Conservation (phyloP, 2,113 vertebrate species). For the Syrmaticus mikado region DNA sequence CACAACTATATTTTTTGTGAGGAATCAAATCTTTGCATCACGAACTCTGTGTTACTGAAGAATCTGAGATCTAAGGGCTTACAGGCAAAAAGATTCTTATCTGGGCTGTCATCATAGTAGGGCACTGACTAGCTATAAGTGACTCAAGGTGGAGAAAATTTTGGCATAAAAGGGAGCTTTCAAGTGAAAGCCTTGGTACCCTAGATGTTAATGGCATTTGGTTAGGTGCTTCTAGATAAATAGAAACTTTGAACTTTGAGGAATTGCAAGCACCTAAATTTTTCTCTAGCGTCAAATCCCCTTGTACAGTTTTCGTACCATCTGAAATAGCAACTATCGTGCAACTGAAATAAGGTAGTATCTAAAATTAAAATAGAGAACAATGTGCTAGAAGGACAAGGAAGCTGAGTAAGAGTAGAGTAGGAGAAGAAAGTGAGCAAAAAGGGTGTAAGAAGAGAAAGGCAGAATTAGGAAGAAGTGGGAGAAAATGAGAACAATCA, state of each 20-base stretch:
- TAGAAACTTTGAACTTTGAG: not conserved
- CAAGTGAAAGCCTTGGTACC: not conserved
- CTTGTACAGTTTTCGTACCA: not conserved
- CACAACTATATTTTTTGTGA: not conserved
- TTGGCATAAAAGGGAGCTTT: not conserved
- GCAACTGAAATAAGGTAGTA: not conserved
- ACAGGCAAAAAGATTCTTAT: not conserved
- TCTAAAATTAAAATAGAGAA: not conserved
- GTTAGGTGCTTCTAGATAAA: not conserved
- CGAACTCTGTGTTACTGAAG: no score
- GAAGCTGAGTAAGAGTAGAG: not conserved
- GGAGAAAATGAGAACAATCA: not conserved
- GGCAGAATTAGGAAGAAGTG: constrained; percentile 2
- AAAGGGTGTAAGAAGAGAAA: not conserved
- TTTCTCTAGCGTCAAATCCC: not conserved
- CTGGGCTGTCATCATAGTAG: not conserved
- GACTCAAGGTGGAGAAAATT: not conserved
- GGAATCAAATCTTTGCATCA: not conserved
- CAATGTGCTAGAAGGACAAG: not conserved
- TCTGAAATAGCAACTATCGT: not conserved
- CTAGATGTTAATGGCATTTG: not conserved
- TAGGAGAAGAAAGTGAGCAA: not conserved
- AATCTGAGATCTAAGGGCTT: not conserved
- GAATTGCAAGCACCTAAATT: not conserved
- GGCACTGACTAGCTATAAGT: not conserved